Evolutionary conservation across 2,797 vertebrate species (phyloP).

Genomic region (Anisognathus igniventris): DNA sequence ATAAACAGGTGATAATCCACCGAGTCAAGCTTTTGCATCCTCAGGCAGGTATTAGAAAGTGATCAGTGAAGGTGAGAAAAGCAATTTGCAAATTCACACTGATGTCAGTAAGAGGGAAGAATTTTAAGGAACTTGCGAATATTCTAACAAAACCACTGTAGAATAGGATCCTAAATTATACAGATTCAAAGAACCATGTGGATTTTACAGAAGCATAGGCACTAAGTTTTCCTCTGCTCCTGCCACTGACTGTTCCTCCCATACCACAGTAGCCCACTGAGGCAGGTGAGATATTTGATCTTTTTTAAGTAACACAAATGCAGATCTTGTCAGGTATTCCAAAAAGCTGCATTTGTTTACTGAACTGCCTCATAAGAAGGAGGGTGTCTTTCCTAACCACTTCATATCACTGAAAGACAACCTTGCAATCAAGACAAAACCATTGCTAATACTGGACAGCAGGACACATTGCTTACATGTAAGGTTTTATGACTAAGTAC

Average conservation of each 20-base stretch:
- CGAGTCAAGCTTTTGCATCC: neutral
- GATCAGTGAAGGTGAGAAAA: neutral
- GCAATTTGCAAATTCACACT: neutral
- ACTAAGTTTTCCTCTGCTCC: neutral
- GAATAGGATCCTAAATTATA: neutral
- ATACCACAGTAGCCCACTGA: neutral
- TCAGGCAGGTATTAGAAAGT: neutral
- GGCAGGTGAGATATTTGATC: neutral
- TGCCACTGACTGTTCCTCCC: neutral
- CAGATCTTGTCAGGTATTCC: neutral
- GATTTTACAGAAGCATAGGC: neutral
- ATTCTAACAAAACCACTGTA: neutral
- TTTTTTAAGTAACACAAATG: neutral
- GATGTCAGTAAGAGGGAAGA: neutral
- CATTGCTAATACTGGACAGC: neutral
- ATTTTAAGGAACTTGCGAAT: neutral
- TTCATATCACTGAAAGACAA: neutral
- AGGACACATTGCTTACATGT: neutral
- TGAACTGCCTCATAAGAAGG: neutral
- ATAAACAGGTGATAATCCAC: neutral
- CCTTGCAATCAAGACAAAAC: neutral
- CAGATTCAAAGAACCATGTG: neutral
- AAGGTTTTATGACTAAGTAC: neutral
- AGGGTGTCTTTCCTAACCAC: neutral
- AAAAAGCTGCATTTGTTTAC: neutral